Evolutionary conservation across 2,797 vertebrate species (phyloP), one percentile per base, ranked within the genome.

Genomic region (Propithecus perrieri): DNA sequence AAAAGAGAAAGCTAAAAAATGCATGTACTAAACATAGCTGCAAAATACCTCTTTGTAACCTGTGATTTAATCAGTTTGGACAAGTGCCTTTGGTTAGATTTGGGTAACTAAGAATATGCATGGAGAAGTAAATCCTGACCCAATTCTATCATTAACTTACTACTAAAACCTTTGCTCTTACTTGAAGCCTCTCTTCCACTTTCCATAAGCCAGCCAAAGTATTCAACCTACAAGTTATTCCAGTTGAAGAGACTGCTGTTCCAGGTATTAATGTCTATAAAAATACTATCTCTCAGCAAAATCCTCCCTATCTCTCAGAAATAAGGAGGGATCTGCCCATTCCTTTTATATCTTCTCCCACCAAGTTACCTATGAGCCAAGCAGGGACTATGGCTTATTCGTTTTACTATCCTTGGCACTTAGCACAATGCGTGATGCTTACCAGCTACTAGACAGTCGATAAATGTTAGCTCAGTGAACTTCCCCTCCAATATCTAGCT

Each of bases 51-150:
- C 48, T 94, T 91, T 35, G 28, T 41, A 83, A 59, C 9, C 12
- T 48, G 59, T 95, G 81, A 79, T 71, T 86, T 92, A 75, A 96
- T 92, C 88, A 41, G 24, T 35, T 75, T 12, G 85, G 97, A 89
- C 94, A 96, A 94, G 33, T 53, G 65, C 91, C 93, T 91, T 65
- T 65, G 61, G 85, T 85, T 92, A 76, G 57, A 92, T 63, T 48
- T 83, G 74, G 28, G 78, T 90, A 92, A 57, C 79, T 53, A 55
- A 89, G 78, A 86, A 72, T 10, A 55, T 0, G 4, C 24, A 43
- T 22, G 6, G 41, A 93, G 48, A 95, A 95, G 84, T 85, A 78
- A 61, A 67, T 57, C 74, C 59, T 89, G 93, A 91, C 87, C 93
- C 84, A 71, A 89, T 94, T 93, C 87, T 91, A 61, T 38, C 95